A percentile compares a stretch with the other conserved stretches of the same genome.
Evolutionary conservation across 2,888 invertebrate genomes (phyloP).

Genomic region (Melinaea marsaeus): DNA sequence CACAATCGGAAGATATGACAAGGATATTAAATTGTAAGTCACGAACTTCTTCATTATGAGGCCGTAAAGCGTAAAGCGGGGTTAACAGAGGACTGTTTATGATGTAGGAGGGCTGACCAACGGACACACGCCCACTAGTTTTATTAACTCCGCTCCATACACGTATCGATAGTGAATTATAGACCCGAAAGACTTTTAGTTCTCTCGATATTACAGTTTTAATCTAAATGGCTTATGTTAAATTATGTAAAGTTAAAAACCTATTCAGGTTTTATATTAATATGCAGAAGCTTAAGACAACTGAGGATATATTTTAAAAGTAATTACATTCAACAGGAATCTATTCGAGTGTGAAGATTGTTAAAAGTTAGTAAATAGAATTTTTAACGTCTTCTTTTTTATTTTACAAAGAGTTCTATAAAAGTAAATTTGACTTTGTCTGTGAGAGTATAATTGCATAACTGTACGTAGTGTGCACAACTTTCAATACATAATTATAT

Average conservation of each 20-base stretch:
- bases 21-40: slow-evolving; percentile 19
- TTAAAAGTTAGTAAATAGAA: not conserved
- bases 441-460: too few relatives aligned
- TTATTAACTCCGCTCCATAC: slow-evolving; percentile 50
- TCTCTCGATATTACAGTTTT: too few relatives aligned
- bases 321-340: slow-evolving; percentile 1
- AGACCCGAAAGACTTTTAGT: not conserved
- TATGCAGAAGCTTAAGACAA: not conserved
- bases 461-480: too few relatives aligned
- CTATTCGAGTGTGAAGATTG: slow-evolving; percentile 1
- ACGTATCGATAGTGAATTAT: slow-evolving; percentile 12
- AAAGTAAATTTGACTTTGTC: too few relatives aligned
- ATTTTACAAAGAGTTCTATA: not conserved
- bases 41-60: slow-evolving; percentile 41
- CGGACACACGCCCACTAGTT: slow-evolving; percentile 58
- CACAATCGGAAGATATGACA: slow-evolving; percentile 3
- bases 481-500: too few relatives aligned
- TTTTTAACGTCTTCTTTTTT: not conserved
- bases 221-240: too few relatives aligned
- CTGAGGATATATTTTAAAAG: not conserved
- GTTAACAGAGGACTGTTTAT: slow-evolving; percentile 39
- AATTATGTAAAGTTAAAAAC: not conserved
- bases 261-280: not conserved
- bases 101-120: slow-evolving; percentile 50
- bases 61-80: slow-evolving; percentile 41